A percentile compares a stretch with the other conserved stretches of the same genome.
phyloP scores from a whole-genome alignment of 2,797 vertebrate genomes.

The Spinus olivaceus region DNA sequence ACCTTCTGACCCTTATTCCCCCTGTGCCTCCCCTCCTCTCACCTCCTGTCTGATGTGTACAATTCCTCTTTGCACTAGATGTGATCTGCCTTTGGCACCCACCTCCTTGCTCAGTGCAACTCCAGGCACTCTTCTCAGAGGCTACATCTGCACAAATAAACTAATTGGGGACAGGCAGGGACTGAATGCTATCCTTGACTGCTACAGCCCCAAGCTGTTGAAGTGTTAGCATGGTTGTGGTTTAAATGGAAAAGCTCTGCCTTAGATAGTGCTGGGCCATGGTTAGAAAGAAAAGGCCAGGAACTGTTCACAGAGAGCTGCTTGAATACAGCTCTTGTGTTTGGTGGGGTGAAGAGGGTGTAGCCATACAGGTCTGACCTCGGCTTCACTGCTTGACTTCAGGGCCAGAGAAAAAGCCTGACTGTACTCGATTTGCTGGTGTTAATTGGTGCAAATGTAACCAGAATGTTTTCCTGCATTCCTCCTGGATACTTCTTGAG shows the following conservation, averaged over 20 bases:
- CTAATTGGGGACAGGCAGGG: not conserved
- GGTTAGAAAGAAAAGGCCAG: not conserved
- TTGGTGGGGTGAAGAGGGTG: not conserved
- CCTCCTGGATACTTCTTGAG: not conserved
- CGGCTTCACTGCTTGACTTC: not conserved
- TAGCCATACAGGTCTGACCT: not conserved
- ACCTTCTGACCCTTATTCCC: not conserved
- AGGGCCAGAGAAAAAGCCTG: not conserved
- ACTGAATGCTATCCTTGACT: not conserved
- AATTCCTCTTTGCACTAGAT: not conserved
- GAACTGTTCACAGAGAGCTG: not conserved
- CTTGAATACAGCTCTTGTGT: not conserved
- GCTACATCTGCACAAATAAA: not conserved
- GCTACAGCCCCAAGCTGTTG: not conserved
- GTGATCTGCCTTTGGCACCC: not conserved
- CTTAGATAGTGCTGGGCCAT: not conserved
- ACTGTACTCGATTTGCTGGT: not conserved
- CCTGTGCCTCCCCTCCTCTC: not conserved
- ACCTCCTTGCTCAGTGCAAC: not conserved
- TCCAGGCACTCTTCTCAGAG: not conserved
- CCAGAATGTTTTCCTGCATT: not conserved
- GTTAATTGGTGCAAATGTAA: not conserved
- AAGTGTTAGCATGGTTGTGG: not conserved
- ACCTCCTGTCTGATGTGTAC: not conserved
- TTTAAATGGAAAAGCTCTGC: not conserved